These are phyloP conservation scores for Orientallactaga bullata DNA, from an alignment of 2,113 vertebrate genomes.

Conservation along the genomic window DNA sequence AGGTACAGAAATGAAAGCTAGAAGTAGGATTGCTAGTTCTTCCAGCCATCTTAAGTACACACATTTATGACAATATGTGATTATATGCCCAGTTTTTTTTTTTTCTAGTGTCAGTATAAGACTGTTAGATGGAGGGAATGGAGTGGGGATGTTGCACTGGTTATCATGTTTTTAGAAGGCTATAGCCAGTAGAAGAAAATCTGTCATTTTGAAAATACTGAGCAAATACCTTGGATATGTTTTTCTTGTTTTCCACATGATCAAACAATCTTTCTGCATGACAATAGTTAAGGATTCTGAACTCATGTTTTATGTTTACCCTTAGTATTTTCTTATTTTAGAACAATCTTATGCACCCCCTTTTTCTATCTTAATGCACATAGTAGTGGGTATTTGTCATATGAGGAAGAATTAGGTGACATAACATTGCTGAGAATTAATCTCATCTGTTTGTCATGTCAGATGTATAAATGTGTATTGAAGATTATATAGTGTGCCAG, in stretches of 20 bases:
- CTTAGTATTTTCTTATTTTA: neutral
- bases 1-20: neutral
- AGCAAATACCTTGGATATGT: neutral
- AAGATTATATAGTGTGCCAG: neutral
- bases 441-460: neutral
- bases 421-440: slow-evolving; percentile 1
- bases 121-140: neutral
- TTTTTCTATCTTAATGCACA: slow-evolving; percentile 6
- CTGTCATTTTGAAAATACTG: neutral
- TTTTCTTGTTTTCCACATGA: neutral
- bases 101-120: neutral
- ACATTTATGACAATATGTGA: neutral
- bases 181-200: neutral
- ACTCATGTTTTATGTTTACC: slow-evolving; percentile 10
- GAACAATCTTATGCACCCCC: neutral
- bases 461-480: slow-evolving; percentile 18
- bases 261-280: neutral
- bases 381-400: neutral
- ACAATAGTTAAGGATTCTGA: neutral
- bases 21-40: neutral
- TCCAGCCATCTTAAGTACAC: neutral
- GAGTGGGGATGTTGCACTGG: neutral
- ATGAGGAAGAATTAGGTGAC: neutral
- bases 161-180: neutral
- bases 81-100: neutral